Evolutionary conservation across 2,888 invertebrate genomes (phyloP).

Genomic region (Andricus curvator): DNA sequence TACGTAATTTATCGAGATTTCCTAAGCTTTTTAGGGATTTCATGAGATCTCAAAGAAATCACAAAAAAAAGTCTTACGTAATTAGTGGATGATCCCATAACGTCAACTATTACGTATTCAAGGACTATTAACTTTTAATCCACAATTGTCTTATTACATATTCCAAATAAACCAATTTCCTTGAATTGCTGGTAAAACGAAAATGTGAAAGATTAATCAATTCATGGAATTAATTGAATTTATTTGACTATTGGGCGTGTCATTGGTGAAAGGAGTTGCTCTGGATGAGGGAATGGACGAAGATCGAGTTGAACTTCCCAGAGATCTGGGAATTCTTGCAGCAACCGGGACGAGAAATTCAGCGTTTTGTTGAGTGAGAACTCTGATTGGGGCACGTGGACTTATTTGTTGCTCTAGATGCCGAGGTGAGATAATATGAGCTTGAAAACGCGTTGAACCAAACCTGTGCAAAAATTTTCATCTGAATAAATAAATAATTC

Average conservation of each 20-base stretch:
- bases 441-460: not conserved
- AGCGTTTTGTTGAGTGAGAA: not conserved
- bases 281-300: not conserved
- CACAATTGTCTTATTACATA: not conserved
- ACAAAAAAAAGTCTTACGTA: too few relatives aligned
- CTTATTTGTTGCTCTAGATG: not conserved
- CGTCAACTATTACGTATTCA: too few relatives aligned
- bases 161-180: not conserved
- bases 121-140: not conserved
- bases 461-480: not conserved
- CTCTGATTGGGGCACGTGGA: not conserved
- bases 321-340: not conserved
- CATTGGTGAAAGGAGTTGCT: not conserved
- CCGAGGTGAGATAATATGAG: not conserved
- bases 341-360: not conserved
- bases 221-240: too few relatives aligned
- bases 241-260: not conserved
- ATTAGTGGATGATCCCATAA: too few relatives aligned
- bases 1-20: too few relatives aligned
- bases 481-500: not conserved
- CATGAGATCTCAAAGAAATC: too few relatives aligned
- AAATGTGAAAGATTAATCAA: too few relatives aligned
- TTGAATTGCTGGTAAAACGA: not conserved
- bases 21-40: too few relatives aligned
- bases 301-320: not conserved